Evolutionary conservation across 1,140 invertebrate genomes (phyloP).

Genomic region (Drosophila carrolli): DNA sequence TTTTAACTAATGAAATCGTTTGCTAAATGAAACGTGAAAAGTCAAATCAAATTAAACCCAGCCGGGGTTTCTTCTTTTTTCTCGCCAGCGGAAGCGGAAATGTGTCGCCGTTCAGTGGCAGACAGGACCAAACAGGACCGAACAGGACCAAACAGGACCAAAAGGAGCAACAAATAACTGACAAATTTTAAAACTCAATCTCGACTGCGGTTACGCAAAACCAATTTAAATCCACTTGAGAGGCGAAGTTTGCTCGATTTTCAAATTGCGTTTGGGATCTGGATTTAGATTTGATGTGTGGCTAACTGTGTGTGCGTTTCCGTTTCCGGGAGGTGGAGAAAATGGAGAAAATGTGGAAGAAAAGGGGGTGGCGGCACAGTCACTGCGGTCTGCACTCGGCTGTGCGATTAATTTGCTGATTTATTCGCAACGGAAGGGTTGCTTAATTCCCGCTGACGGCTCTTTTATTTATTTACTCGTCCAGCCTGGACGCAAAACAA

Average conservation of each 20-base stretch:
- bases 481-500: conserved; percentile 35
- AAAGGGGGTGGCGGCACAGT: background rate
- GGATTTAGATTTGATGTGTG: conserved; percentile 49
- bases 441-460: conserved; percentile 72
- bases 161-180: conserved; percentile 35
- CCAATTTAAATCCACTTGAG: conserved; percentile 76
- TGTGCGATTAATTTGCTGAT: conserved; percentile 76
- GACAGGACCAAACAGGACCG: conserved; percentile 15
- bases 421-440: conserved; percentile 82
- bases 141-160: conserved; percentile 20
- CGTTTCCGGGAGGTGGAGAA: conserved; percentile 52
- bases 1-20: conserved; percentile 84
- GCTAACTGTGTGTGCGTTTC: conserved; percentile 79
- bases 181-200: conserved; percentile 65
- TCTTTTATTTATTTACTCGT: conserved; percentile 62
- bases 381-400: conserved; percentile 56
- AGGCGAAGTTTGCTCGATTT: conserved; percentile 38
- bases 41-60: conserved; percentile 58
- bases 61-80: conserved; percentile 25
- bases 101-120: conserved; percentile 74
- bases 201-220: conserved; percentile 54
- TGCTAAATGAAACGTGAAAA: conserved; percentile 84
- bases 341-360: background rate
- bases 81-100: conserved; percentile 71
- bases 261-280: conserved; percentile 1